Conservation (phyloP, 2,113 vertebrate species). For the Ictidomys tridecemlineatus region DNA sequence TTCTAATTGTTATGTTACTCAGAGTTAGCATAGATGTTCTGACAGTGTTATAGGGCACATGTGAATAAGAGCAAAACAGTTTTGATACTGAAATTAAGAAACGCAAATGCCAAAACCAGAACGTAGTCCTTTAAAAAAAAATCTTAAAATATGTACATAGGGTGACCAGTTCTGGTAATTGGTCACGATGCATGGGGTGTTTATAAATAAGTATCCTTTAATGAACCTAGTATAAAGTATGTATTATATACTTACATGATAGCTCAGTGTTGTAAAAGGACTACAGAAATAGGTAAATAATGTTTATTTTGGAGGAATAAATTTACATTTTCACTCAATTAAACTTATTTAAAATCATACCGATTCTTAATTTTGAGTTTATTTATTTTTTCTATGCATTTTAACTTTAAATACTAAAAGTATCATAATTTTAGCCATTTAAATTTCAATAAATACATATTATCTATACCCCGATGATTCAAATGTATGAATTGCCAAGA, state of each 20-base stretch:
- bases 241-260: constrained; percentile 84
- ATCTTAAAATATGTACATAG: constrained; percentile 84
- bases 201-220: constrained; percentile 84
- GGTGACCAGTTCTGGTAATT: constrained; percentile 81
- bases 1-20: neutral
- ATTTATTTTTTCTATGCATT: constrained; percentile 7
- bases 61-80: constrained; percentile 63
- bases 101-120: constrained; percentile 70
- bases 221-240: constrained; percentile 85
- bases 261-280: constrained; percentile 86
- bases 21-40: neutral
- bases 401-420: constrained; percentile 2
- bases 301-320: constrained; percentile 63
- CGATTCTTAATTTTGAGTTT: constrained; percentile 42
- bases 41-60: constrained; percentile 13
- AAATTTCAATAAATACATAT: constrained; percentile 51
- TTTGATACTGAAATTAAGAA: constrained; percentile 75
- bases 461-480: neutral
- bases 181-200: constrained; percentile 86
- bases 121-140: constrained; percentile 80
- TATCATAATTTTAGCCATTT: constrained; percentile 34
- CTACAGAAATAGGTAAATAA: constrained; percentile 74
- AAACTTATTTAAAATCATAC: constrained; percentile 60
- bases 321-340: constrained; percentile 58
- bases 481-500: no score